A percentile compares a stretch with the other conserved stretches of the same genome.
These are phyloP conservation scores for Gryllus longicercus DNA, from an alignment of 2,888 invertebrate genomes.

Conservation along the genomic window DNA sequence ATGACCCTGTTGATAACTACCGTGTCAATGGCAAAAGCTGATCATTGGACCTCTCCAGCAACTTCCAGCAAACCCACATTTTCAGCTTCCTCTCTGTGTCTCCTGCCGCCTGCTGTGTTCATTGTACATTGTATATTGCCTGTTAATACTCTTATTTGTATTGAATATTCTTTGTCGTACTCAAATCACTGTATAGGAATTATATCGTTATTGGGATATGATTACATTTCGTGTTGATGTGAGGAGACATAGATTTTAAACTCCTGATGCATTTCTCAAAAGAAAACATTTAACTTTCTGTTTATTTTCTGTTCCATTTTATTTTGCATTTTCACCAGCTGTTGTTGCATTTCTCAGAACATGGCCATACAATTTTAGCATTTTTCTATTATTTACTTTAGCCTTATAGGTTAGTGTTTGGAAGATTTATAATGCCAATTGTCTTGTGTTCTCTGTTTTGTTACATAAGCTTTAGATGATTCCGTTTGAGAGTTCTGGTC, in stretches of 20 bases:
- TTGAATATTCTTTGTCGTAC: not conserved
- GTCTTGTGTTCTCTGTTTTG: too few relatives aligned
- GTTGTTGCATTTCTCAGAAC: not conserved
- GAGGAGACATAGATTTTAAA: conserved; percentile 1
- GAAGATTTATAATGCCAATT: not conserved
- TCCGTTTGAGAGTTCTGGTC: too few relatives aligned
- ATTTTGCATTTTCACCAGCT: not conserved
- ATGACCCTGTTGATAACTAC: not conserved
- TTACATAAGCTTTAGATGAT: too few relatives aligned
- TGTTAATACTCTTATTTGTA: conserved; percentile 17
- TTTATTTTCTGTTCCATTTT: not conserved
- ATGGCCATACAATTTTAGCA: not conserved
- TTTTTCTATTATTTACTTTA: not conserved
- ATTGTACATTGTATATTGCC: conserved; percentile 17
- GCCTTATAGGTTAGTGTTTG: not conserved
- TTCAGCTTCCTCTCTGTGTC: conserved; percentile 17
- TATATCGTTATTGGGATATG: conserved; percentile 3
- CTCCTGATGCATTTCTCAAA: not conserved
- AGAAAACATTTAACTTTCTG: not conserved
- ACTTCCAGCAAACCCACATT: conserved; percentile 5
- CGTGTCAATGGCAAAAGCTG: conserved; percentile 17
- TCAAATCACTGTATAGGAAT: conserved; percentile 2
- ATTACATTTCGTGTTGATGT: not conserved
- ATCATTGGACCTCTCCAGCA: not conserved
- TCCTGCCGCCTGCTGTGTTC: conserved; percentile 8